Percentiles rank a stretch among this genome's conserved stretches.
These are phyloP conservation scores for Turritopsis dohrnii DNA, from an alignment of 30 jellyfish, hydroid and myxozoan species.

Conservation along the genomic window DNA sequence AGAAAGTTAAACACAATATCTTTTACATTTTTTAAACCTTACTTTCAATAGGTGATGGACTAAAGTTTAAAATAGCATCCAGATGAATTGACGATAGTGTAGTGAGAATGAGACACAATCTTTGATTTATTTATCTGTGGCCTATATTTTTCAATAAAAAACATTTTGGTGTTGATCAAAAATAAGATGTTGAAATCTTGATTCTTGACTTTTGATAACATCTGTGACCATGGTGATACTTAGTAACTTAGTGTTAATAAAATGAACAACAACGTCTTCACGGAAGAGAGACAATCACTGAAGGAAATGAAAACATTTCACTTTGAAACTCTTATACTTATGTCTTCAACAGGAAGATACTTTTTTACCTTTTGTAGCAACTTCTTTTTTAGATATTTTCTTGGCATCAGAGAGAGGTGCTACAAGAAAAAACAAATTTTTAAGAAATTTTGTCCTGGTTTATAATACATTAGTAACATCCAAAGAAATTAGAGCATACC, in stretches of 20 bases:
- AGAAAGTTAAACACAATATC: neutral
- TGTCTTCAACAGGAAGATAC: slow-evolving; percentile 20
- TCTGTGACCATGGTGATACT: no score
- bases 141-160: neutral
- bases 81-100: neutral
- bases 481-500: slow-evolving; percentile 3
- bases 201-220: no score
- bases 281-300: no score
- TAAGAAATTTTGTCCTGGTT: neutral
- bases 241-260: no score
- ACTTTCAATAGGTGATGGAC: no score
- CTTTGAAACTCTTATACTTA: neutral
- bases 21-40: neutral
- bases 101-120: neutral
- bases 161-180: neutral
- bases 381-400: neutral
- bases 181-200: neutral
- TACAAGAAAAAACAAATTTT: slow-evolving; percentile 17
- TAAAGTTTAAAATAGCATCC: neutral
- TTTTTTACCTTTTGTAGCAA: neutral
- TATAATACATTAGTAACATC: neutral
- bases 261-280: no score
- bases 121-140: neutral
- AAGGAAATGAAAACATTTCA: neutral
- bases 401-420: slow-evolving; percentile 7